Base-by-base conservation (phyloP, 2,888 invertebrate species). In the Candidula unifasciata region DNA sequence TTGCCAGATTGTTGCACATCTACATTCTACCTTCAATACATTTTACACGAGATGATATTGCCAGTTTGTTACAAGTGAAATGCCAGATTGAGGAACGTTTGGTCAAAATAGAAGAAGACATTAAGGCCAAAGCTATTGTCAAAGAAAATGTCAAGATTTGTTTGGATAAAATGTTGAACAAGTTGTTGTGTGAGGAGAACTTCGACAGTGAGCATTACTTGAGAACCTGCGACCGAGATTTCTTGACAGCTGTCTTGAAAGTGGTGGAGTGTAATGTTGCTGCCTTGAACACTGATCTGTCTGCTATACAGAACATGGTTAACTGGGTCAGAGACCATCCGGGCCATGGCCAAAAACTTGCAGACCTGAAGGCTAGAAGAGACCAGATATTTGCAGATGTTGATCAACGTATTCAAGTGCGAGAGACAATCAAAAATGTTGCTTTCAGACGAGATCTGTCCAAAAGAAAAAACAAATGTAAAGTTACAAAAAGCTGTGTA, bases 401-500 rank as follows among this genome's bases (percentile, higher is more conserved):
- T 35, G 77, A 81, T 1, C 30, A 57, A 44, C 71, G 57, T 0
- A 85, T 85, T 37, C 57, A 10, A 24, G 81, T 78, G 8, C 35
- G 85, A 44, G 85, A 85, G n/a, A 78, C 77, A 16, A 77, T 85
- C 13, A 85, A 69, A 27, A 85, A 85, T 71, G 85, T 85, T 16
- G 60, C 57, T 2, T 35, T 33, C 3, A 64, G 85, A 24, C 68
- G 57, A 52, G 81, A 81, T 0, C 44, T 54, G 16, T 54, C 74
- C 74, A 81, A 81, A 35, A 84, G 30, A 60, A 79, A 64, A 64
- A n/a, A 24, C 6, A 81, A 76, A 24, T 24, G 57, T 44, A 13
- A 60, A 18, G 44, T 69, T 27, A 54, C 81, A 8, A 54, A 71
- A 3, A 85, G 64, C 64, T 81, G 85, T 37, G 66, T 71, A 37